A percentile compares a stretch with the other conserved stretches of the same genome.
Conservation (phyloP, 2,888 invertebrate genomes). For the Pristionchus arcanus region DNA sequence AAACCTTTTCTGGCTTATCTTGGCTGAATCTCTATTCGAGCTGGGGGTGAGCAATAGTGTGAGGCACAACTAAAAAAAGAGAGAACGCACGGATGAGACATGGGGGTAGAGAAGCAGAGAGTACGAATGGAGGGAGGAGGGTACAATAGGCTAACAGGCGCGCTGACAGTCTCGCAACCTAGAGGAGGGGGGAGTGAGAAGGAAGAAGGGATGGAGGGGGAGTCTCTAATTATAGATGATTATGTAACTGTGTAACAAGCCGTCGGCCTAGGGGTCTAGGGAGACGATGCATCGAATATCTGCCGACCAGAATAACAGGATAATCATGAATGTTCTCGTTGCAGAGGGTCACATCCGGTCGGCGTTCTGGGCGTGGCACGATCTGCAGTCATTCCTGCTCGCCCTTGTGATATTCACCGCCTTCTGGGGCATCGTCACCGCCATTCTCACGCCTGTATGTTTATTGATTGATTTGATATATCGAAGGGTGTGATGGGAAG, state of each 20-base stretch:
- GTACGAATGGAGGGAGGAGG: neutral
- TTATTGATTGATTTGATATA: neutral
- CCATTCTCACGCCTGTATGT: slow-evolving; percentile 78
- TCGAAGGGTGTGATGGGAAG: neutral
- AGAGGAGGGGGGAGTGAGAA: neutral
- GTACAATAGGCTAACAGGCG: neutral
- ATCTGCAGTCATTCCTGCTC: slow-evolving; percentile 96
- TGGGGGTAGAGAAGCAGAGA: neutral
- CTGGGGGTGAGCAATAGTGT: neutral
- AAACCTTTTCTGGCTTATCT: no score
- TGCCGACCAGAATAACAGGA: no score
- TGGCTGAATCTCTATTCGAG: no score
- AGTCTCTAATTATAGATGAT: no score
- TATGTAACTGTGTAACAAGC: no score
- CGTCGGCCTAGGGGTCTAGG: no score
- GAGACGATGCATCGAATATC: no score
- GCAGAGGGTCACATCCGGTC: slow-evolving; percentile 73
- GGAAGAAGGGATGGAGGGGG: no score
- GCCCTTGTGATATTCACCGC: slow-evolving; percentile 93
- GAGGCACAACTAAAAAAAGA: neutral
- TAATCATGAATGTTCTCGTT: slow-evolving; percentile 55
- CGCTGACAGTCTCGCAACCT: neutral
- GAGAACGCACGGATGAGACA: neutral
- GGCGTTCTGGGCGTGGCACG: slow-evolving; percentile 94
- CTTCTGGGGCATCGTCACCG: slow-evolving; percentile 89